phyloP scores from a whole-genome alignment of 2,797 vertebrate genomes.

The Threskiornis aethiopicus region DNA sequence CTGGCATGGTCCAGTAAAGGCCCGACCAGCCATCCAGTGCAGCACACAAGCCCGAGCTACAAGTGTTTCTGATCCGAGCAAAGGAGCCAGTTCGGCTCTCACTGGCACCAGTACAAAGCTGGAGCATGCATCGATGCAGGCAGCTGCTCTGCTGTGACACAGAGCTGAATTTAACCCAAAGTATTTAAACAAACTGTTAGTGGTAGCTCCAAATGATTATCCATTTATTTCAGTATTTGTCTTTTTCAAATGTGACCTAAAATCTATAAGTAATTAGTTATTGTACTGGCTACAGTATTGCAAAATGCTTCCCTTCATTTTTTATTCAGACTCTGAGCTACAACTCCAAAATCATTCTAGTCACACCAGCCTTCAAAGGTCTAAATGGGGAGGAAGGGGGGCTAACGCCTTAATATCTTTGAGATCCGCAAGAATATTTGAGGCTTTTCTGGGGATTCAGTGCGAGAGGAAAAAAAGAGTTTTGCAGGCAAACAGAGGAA shows the following conservation, averaged over 20 bases:
- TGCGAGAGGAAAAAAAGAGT: constrained; percentile 47
- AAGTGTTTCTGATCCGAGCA: background rate
- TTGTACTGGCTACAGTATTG: constrained; percentile 50
- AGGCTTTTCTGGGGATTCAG: constrained; percentile 78
- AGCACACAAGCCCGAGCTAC: background rate
- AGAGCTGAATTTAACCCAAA: constrained; percentile 1
- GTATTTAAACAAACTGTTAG: constrained; percentile 65
- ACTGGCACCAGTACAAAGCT: background rate
- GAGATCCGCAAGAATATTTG: constrained; percentile 78
- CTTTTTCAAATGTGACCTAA: constrained; percentile 80
- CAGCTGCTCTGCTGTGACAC: background rate
- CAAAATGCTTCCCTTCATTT: constrained; percentile 74
- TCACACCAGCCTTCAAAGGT: constrained; percentile 79
- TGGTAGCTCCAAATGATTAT: constrained; percentile 59
- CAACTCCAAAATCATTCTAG: constrained; percentile 75
- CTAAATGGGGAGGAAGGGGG: constrained; percentile 67
- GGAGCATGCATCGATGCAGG: background rate
- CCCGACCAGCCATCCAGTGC: background rate
- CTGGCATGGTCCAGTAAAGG: background rate
- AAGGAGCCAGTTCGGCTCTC: background rate
- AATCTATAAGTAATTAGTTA: constrained; percentile 83
- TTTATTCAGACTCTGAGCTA: constrained; percentile 71
- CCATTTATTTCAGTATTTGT: constrained; percentile 78
- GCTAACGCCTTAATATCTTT: constrained; percentile 73
- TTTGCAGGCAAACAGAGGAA: constrained; percentile 65